Evolutionary conservation across 2,797 vertebrate species (phyloP).

Genomic region (Lophius americanus): DNA sequence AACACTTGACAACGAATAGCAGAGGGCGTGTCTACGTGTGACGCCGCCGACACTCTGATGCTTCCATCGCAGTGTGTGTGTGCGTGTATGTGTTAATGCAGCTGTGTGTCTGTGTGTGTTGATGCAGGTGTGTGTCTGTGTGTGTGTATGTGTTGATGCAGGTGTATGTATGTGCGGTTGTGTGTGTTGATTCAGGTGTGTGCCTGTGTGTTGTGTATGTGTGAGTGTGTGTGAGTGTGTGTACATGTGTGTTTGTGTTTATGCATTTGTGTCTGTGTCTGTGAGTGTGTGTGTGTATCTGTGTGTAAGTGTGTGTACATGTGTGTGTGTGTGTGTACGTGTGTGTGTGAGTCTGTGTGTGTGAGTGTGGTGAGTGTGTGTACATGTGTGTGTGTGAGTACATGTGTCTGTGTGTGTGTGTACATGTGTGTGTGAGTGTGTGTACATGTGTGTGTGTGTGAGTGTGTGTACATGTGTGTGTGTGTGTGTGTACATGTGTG

Average conservation of each 20-base stretch:
- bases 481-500: background rate
- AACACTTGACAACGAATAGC: no score
- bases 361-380: background rate
- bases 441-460: no score
- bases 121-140: background rate
- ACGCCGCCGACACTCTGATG: no score
- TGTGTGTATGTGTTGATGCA: background rate
- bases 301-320: background rate
- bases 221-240: constrained; percentile 2
- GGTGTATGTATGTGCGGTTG: constrained; percentile 15
- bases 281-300: constrained; percentile 1
- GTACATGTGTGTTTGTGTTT: constrained; percentile 34
- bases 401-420: constrained; percentile 5
- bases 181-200: constrained; percentile 12
- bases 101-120: no score
- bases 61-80: background rate
- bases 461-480: no score
- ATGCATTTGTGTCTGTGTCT: no score
- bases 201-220: constrained; percentile 6
- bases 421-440: background rate
- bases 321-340: background rate
- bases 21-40: no score
- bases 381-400: background rate
- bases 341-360: background rate
- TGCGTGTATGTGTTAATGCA: background rate